phyloP scores from a whole-genome alignment of 2,113 vertebrate genomes.

The Amblyopsis rosae region DNA sequence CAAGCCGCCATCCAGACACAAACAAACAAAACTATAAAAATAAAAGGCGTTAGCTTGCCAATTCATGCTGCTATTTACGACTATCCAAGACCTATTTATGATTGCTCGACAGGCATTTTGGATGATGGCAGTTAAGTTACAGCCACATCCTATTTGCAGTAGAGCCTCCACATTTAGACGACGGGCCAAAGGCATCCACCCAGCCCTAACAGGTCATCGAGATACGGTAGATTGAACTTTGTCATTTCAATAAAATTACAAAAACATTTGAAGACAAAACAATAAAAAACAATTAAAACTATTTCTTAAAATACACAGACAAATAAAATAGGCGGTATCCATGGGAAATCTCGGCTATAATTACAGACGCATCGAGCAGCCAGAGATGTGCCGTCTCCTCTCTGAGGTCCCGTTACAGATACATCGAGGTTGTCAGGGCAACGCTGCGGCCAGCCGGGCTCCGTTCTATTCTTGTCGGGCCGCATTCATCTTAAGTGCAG shows the following conservation, averaged over 20 bases:
- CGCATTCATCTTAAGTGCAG: conserved; percentile 51
- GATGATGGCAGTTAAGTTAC: conserved; percentile 53
- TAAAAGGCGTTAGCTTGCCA: conserved; percentile 33
- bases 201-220: conserved; percentile 43
- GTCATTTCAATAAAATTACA: no score
- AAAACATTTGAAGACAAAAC: conserved; percentile 1
- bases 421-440: conserved; percentile 51
- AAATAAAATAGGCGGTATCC: conserved; percentile 11
- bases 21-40: conserved; percentile 22
- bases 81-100: conserved; percentile 46
- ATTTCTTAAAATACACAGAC: conserved; percentile 3
- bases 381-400: conserved; percentile 56
- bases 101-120: conserved; percentile 37
- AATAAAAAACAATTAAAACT: background rate
- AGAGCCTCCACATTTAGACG: conserved; percentile 34
- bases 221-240: no score
- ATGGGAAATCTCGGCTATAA: conserved; percentile 39
- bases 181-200: conserved; percentile 2
- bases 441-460: conserved; percentile 33
- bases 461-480: conserved; percentile 55
- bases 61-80: conserved; percentile 51
- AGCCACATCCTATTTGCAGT: conserved; percentile 54
- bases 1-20: conserved; percentile 20
- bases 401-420: conserved; percentile 52
- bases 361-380: conserved; percentile 50